phyloP scores from a whole-genome alignment of 2,888 invertebrate species.

The Watsonalla cultraria region DNA sequence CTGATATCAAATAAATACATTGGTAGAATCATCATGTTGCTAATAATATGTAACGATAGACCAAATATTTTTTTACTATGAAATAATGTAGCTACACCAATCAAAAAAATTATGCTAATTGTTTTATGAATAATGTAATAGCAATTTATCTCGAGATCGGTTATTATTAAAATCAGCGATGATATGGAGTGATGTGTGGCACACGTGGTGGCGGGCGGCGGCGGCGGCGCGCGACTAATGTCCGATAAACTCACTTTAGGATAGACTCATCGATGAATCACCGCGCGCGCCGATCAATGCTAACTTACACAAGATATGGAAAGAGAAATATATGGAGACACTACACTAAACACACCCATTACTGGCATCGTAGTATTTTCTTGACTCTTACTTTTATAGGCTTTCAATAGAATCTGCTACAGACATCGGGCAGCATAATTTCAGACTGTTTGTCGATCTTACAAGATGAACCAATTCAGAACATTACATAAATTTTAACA shows the following conservation, averaged over 20 bases:
- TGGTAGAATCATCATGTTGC: no score
- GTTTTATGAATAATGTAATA: constrained; percentile 9
- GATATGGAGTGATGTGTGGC: constrained; percentile 20
- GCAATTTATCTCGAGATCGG: constrained; percentile 10
- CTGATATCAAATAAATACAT: not conserved
- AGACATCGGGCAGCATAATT: no score
- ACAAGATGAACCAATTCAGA: no score
- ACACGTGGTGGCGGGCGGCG: constrained; percentile 29
- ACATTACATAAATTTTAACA: no score
- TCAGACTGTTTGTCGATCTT: no score
- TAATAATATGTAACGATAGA: not conserved
- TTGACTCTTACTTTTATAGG: no score
- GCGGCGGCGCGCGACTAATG: constrained; percentile 37
- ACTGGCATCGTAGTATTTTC: not conserved
- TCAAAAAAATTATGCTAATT: constrained; percentile 12
- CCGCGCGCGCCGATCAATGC: constrained; percentile 45
- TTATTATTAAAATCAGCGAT: constrained; percentile 9
- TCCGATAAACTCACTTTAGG: constrained; percentile 67
- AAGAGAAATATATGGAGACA: constrained; percentile 50
- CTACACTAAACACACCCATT: constrained; percentile 1
- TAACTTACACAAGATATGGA: constrained; percentile 68
- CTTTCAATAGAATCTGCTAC: no score
- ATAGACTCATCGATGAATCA: constrained; percentile 78
- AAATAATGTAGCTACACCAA: not conserved
- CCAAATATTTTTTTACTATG: not conserved